Evolutionary conservation across 2,113 vertebrate species (phyloP), one percentile per base, ranked within the genome.

Genomic region (Gallinago media): DNA sequence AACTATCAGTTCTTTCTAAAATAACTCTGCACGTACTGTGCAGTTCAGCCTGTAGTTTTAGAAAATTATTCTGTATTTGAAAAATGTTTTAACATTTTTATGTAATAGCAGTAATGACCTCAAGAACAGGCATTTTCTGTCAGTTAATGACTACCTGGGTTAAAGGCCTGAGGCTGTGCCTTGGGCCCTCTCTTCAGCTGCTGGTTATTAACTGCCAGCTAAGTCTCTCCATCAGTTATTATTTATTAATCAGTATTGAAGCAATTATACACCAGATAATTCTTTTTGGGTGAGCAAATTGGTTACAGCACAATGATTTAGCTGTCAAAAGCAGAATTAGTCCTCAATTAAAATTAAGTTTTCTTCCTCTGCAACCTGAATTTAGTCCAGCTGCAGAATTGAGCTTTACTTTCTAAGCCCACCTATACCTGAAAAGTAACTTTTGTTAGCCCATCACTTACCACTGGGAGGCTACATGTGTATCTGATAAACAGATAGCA

Each of bases 181-280:
- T 92, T 76, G 86, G 76, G 58, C 36, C 11, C 17, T 84, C 47
- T 71, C 61, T 96, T 85, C 52, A 95, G 78, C 92, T 92, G 46
- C 62, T 82, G 82, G 65, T 96, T 96, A 93, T 96, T 98, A 97
- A 96, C 95, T 96, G 50, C 85, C 79, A 93, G 81, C 75, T 87
- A 91, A 97, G 66, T 97, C 78, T 97, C 40, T 92, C 61, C 12
- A 50, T 79, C 84, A 96, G 92, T 72, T 82, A 90, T 97, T 97
- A 97, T 97, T 98, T 95, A 92, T 98, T 97, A 96, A 94, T 97
- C 96, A 96, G 82, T 95, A 94, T 91, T 94, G 96, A 97, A 97
- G 93, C 95, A 98, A 87, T 97, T 96, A 84, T 50, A 44, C 62
- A 84, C 84, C 44, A 96, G 85, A 73, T 91, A 94, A 56, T 86